Evolutionary conservation across 2,797 vertebrate species (phyloP).

Genomic region (Scomberomorus guttatus): DNA sequence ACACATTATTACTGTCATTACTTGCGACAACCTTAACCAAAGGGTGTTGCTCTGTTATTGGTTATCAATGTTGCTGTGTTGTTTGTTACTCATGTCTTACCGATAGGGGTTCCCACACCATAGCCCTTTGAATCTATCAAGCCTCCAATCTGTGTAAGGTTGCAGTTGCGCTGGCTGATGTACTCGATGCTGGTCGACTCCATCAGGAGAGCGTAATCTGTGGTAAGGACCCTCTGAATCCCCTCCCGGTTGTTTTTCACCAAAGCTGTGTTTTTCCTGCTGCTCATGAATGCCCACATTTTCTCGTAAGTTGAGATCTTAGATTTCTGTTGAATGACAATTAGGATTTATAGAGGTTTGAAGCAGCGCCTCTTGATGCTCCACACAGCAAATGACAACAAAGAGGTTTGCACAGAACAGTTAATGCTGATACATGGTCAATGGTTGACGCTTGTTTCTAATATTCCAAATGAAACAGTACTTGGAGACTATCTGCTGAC

Average conservation of each 20-base stretch:
- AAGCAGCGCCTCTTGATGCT: neutral
- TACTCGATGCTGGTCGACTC: conserved; percentile 99
- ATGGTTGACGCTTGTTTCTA: neutral
- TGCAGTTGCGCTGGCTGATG: conserved; percentile 98
- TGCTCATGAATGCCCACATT: conserved; percentile 99
- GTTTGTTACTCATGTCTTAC: conserved; percentile 81
- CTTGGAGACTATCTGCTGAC: conserved; percentile 22
- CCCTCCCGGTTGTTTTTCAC: conserved; percentile 97
- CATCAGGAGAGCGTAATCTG: conserved; percentile 97
- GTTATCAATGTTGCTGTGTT: neutral
- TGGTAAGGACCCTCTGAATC: conserved; percentile 95
- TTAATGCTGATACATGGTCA: conserved; percentile 2
- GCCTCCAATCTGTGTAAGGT: conserved; percentile 98
- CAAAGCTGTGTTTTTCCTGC: conserved; percentile 94
- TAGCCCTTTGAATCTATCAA: conserved; percentile 99
- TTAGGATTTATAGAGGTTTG: conserved; percentile 16
- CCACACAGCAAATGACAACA: conserved; percentile 10
- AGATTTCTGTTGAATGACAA: conserved; percentile 91
- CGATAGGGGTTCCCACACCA: conserved; percentile 97
- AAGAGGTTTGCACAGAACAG: conserved; percentile 1
- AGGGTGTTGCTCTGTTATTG: neutral
- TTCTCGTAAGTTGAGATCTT: conserved; percentile 99
- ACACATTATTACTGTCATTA: neutral
- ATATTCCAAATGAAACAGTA: conserved; percentile 24
- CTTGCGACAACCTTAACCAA: neutral